Conservation (phyloP, 2,113 vertebrate species). For the zebrafish (Danio rerio) region DNA sequence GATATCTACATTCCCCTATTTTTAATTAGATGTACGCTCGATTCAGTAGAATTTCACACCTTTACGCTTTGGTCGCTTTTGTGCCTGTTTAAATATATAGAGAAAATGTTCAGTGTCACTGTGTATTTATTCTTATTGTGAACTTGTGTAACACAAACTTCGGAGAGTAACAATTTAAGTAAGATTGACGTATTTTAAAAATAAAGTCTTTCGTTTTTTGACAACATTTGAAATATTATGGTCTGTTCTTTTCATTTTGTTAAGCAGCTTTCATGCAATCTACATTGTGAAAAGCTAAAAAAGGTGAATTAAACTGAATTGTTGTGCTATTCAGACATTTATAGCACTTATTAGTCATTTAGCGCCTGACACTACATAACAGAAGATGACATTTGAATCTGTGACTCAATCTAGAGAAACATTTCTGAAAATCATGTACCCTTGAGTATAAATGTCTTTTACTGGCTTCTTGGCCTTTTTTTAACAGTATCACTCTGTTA, state of each 20-base stretch:
- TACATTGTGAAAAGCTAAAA: too few species aligned
- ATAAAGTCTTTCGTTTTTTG: too few species aligned
- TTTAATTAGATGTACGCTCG: neutral
- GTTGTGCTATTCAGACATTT: neutral
- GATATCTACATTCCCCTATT: slow-evolving; percentile 23
- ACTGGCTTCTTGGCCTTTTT: neutral
- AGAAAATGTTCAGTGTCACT: neutral
- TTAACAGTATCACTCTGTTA: neutral
- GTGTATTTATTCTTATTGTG: neutral
- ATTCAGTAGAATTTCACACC: neutral
- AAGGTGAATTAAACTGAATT: too few species aligned
- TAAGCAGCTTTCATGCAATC: too few species aligned
- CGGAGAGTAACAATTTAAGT: neutral
- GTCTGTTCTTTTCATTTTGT: too few species aligned
- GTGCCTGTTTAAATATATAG: neutral
- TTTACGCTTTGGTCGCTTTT: neutral
- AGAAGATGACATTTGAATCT: neutral
- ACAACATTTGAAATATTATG: too few species aligned
- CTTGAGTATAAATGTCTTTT: neutral
- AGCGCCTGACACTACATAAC: neutral
- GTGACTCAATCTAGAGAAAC: neutral
- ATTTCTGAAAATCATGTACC: neutral
- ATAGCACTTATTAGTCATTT: neutral
- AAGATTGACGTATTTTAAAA: too few species aligned
- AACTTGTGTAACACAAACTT: neutral